Percentiles rank a stretch among this genome's conserved stretches.
phyloP scores from a whole-genome alignment of 2,797 vertebrate genomes.

The Mareca penelope region DNA sequence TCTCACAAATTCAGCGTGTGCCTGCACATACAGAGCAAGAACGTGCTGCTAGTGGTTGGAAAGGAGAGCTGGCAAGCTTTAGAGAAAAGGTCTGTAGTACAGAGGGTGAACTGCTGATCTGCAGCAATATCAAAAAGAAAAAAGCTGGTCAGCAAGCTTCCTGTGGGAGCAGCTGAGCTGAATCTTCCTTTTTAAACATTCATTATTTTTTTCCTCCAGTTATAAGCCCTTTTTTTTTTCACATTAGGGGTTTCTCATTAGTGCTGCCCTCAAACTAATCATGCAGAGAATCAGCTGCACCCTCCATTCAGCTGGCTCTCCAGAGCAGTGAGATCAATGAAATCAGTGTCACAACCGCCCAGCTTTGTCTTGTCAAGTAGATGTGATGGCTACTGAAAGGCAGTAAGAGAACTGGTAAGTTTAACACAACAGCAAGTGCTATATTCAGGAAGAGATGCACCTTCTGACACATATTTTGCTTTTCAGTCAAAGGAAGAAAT shows the following conservation, averaged over 20 bases:
- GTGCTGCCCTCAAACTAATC: slow-evolving; percentile 40
- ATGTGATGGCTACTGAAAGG: neutral
- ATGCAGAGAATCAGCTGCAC: neutral
- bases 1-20: neutral
- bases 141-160: slow-evolving; percentile 55
- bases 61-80: neutral
- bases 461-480: neutral
- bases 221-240: slow-evolving; percentile 10
- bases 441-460: neutral
- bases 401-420: neutral
- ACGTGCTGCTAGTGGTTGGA: neutral
- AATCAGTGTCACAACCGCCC: fast-evolving
- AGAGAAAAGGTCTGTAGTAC: neutral
- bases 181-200: slow-evolving; percentile 56
- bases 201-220: neutral
- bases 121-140: slow-evolving; percentile 41
- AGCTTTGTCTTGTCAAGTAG: neutral
- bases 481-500: neutral
- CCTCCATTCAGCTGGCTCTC: neutral
- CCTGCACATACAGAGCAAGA: neutral
- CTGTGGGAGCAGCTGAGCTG: slow-evolving; percentile 39
- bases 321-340: neutral
- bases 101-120: slow-evolving; percentile 21
- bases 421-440: neutral
- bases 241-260: slow-evolving; percentile 64